Evolutionary conservation across 2,888 invertebrate species (phyloP).

Genomic region (Erebia ligea): DNA sequence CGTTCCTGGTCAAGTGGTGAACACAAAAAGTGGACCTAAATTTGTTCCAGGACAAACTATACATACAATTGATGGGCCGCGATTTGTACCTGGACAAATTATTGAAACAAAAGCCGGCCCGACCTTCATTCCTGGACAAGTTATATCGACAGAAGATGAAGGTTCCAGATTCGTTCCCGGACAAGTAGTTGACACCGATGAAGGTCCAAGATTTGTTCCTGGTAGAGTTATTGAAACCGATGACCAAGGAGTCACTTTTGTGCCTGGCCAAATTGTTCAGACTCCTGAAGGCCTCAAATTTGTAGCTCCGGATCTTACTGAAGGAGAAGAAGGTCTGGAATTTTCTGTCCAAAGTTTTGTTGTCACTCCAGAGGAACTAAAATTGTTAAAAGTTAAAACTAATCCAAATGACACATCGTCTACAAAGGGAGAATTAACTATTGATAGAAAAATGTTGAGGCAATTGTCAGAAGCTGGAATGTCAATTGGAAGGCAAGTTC

Average conservation of each 20-base stretch:
- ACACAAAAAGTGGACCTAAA: constrained; percentile 85
- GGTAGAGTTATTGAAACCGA: constrained; percentile 89
- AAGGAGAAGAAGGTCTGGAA: constrained; percentile 86
- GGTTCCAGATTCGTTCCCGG: constrained; percentile 85
- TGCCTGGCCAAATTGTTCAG: constrained; percentile 90
- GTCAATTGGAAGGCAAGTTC: constrained; percentile 86
- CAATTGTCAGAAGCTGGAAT: constrained; percentile 87
- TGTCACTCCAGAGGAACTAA: constrained; percentile 78
- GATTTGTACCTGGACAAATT: constrained; percentile 91
- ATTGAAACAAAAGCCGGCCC: constrained; percentile 89
- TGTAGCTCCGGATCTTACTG: constrained; percentile 86
- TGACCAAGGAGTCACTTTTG: constrained; percentile 87
- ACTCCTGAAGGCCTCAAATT: constrained; percentile 88
- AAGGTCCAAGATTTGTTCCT: constrained; percentile 87
- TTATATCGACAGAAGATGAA: constrained; percentile 85
- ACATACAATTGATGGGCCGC: constrained; percentile 87
- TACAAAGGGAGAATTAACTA: constrained; percentile 83
- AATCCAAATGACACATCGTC: constrained; percentile 79
- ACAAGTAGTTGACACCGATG: constrained; percentile 88
- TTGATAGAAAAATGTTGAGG: constrained; percentile 85
- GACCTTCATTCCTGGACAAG: constrained; percentile 90
- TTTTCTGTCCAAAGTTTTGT: constrained; percentile 88
- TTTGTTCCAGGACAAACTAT: constrained; percentile 89
- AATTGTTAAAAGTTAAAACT: constrained; percentile 76
- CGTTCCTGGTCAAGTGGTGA: constrained; percentile 90